A percentile compares a stretch with the other conserved stretches of the same genome.
These are phyloP conservation scores for Hycleus phaleratus DNA, from an alignment of 1,140 invertebrate genomes.

Conservation along the genomic window DNA sequence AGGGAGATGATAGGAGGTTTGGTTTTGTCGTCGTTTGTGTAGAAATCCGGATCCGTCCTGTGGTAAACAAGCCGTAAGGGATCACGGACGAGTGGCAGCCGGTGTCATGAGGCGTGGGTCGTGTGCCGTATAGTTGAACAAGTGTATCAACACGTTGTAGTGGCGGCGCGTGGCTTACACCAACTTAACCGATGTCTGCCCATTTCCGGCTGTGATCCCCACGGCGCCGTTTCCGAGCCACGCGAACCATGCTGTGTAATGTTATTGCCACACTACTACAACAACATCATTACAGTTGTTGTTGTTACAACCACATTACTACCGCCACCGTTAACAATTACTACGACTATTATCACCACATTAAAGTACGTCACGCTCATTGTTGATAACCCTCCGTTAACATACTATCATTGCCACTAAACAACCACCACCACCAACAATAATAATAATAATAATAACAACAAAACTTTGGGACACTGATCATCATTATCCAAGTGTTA, in stretches of 20 bases:
- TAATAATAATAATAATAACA: no score
- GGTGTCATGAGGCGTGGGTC: constrained; percentile 17
- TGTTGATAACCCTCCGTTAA: no score
- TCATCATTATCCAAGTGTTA: no score
- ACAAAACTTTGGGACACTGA: no score
- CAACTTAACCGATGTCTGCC: constrained; percentile 32
- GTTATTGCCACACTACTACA: constrained; percentile 19
- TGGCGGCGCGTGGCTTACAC: constrained; percentile 21
- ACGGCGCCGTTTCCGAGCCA: constrained; percentile 28
- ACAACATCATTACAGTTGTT: neutral
- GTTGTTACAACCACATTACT: no score
- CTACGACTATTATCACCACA: no score
- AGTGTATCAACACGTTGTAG: constrained; percentile 26
- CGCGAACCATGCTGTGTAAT: constrained; percentile 30
- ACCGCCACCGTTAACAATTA: no score
- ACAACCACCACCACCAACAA: no score
- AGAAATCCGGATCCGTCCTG: constrained; percentile 1
- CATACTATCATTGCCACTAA: no score
- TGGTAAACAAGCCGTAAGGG: constrained; percentile 27
- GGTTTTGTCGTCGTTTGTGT: no score
- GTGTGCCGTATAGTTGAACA: constrained; percentile 18
- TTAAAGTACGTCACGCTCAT: no score
- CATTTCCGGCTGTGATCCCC: constrained; percentile 30
- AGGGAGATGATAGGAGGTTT: no score
- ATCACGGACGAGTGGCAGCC: constrained; percentile 18